These are phyloP conservation scores for Cordilura impudica DNA, from an alignment of 2,888 invertebrate genomes.

Conservation along the genomic window DNA sequence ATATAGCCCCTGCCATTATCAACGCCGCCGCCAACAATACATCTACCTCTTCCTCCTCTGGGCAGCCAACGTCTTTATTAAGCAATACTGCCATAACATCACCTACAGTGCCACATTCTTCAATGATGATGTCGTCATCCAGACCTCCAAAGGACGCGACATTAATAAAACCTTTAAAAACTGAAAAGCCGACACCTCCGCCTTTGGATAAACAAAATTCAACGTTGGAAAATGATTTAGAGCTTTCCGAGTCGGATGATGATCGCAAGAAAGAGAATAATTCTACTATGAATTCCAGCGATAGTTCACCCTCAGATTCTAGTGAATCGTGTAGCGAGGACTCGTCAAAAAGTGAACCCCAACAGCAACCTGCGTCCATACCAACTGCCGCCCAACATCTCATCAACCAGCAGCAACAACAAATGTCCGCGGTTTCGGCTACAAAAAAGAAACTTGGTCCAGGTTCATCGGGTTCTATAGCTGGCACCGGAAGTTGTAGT, in stretches of 20 bases:
- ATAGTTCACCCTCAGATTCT: slow-evolving; percentile 77
- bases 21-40: slow-evolving; percentile 22
- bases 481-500: slow-evolving; percentile 67
- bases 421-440: slow-evolving; percentile 50
- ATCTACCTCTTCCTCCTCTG: slow-evolving; percentile 53
- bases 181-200: slow-evolving; percentile 67
- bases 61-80: slow-evolving; percentile 29
- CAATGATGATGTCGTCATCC: slow-evolving; percentile 28
- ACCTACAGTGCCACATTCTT: slow-evolving; percentile 59
- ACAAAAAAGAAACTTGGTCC: slow-evolving; percentile 66
- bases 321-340: slow-evolving; percentile 77
- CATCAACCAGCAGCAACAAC: slow-evolving; percentile 58
- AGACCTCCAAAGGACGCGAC: slow-evolving; percentile 61
- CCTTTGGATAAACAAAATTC: slow-evolving; percentile 73
- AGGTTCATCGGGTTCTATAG: slow-evolving; percentile 68
- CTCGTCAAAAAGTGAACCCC: slow-evolving; percentile 72
- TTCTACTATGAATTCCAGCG: slow-evolving; percentile 80
- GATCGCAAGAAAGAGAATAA: slow-evolving; percentile 79
- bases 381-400: slow-evolving; percentile 52
- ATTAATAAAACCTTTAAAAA: slow-evolving; percentile 67
- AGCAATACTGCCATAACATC: slow-evolving; percentile 49
- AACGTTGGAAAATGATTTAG: slow-evolving; percentile 83
- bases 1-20: slow-evolving; percentile 55
- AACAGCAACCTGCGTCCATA: slow-evolving; percentile 61
- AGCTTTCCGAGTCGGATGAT: slow-evolving; percentile 89